These are phyloP conservation scores for Sisyra terminalis DNA, from an alignment of 2,888 invertebrate species.

Conservation along the genomic window DNA sequence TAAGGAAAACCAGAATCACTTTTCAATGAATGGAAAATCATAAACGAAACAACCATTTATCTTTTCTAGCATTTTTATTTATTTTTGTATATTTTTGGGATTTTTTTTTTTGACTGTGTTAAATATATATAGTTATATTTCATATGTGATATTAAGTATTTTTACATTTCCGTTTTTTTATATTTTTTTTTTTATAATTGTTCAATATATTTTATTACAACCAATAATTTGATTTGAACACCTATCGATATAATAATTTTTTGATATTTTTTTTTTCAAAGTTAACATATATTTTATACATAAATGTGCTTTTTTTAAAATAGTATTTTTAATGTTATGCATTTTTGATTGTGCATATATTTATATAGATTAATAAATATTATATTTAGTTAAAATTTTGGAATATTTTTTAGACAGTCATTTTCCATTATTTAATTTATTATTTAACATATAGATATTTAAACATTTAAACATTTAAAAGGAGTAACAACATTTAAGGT, in stretches of 20 bases:
- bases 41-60: neutral
- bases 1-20: neutral
- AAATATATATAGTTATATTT: neutral
- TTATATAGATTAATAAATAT: neutral
- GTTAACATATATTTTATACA: neutral
- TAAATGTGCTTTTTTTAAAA: neutral
- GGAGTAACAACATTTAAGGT: neutral
- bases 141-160: neutral
- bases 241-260: too few relatives aligned
- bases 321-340: neutral
- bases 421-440: neutral
- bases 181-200: neutral
- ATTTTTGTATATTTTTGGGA: neutral
- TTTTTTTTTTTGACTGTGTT: neutral
- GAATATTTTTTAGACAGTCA: too few relatives aligned
- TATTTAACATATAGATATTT: neutral
- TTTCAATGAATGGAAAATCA: neutral
- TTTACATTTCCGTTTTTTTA: neutral
- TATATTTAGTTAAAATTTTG: neutral
- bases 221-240: too few relatives aligned
- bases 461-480: neutral
- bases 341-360: neutral
- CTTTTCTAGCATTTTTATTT: neutral
- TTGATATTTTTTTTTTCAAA: too few relatives aligned
- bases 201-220: neutral